phyloP scores from a whole-genome alignment of 1,140 invertebrate species.

The Caligus rogercresseyi region DNA sequence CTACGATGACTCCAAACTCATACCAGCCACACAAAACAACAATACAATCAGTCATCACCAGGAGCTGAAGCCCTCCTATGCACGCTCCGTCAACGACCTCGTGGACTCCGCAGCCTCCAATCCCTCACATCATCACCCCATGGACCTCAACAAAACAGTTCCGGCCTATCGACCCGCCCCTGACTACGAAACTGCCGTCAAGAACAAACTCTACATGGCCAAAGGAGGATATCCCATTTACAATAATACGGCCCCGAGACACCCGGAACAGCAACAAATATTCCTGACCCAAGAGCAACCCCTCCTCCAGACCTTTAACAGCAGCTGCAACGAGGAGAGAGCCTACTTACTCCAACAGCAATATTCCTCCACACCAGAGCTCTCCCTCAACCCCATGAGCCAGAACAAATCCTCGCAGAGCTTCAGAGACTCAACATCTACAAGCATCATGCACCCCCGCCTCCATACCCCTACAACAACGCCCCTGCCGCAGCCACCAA shows the following conservation, averaged over 20 bases:
- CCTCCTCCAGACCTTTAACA: neutral
- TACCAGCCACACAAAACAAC: constrained; percentile 13
- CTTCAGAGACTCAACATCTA: constrained; percentile 40
- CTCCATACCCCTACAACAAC: constrained; percentile 51
- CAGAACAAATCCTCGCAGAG: constrained; percentile 12
- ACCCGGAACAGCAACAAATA: neutral
- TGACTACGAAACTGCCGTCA: constrained; percentile 80
- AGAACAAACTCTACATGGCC: constrained; percentile 32
- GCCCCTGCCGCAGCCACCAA: constrained; percentile 37
- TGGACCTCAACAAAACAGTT: neutral
- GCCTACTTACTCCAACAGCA: neutral
- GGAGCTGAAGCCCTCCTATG: neutral
- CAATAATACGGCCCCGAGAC: neutral
- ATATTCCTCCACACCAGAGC: neutral
- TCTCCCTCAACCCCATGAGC: neutral
- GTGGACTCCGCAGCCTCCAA: neutral
- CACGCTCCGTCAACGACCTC: neutral
- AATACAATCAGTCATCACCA: neutral
- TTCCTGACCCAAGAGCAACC: neutral
- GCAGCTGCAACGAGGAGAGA: neutral
- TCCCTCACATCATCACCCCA: neutral
- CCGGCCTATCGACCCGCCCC: constrained; percentile 77
- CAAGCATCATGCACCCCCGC: constrained; percentile 56
- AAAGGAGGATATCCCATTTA: neutral
- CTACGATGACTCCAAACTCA: constrained; percentile 21